Evolutionary conservation across 2,797 vertebrate species (phyloP).

Genomic region (Siniperca undulata): DNA sequence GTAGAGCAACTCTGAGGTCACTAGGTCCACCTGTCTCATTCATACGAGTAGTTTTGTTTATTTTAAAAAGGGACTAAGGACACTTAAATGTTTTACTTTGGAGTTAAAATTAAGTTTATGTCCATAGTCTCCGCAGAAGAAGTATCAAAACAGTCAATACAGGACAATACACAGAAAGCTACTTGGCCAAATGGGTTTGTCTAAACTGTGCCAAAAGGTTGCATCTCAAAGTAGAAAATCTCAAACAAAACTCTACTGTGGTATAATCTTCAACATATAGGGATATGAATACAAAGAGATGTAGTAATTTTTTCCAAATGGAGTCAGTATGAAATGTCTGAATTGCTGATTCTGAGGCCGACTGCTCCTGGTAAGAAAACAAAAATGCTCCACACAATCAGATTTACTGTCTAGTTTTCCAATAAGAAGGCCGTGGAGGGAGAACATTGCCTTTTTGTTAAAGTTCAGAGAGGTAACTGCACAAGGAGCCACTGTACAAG

Average conservation of each 20-base stretch:
- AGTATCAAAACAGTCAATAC: not conserved
- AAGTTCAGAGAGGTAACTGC: constrained; percentile 47
- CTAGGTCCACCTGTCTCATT: constrained; percentile 14
- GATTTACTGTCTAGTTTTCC: constrained; percentile 48
- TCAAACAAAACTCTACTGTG: constrained; percentile 16
- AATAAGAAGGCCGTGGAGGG: constrained; percentile 5
- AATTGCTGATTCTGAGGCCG: constrained; percentile 39
- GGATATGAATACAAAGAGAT: constrained; percentile 14
- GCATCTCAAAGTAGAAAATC: not conserved
- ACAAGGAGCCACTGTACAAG: constrained; percentile 66
- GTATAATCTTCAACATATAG: constrained; percentile 15
- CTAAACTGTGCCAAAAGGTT: not conserved
- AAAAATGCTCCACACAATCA: constrained; percentile 40
- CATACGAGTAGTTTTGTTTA: constrained; percentile 5
- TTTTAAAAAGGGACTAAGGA: not conserved
- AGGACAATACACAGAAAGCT: not conserved
- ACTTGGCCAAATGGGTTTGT: not conserved
- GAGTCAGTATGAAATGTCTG: constrained; percentile 32
- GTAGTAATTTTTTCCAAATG: constrained; percentile 5
- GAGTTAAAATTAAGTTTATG: not conserved
- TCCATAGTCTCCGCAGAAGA: not conserved
- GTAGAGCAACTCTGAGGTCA: constrained; percentile 40
- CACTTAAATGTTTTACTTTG: not conserved
- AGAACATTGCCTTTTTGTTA: constrained; percentile 50
- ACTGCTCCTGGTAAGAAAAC: constrained; percentile 30